These are phyloP conservation scores for Stylophora pistillata DNA, from an alignment of 64 coral and sea anemone species.

Conservation along the genomic window DNA sequence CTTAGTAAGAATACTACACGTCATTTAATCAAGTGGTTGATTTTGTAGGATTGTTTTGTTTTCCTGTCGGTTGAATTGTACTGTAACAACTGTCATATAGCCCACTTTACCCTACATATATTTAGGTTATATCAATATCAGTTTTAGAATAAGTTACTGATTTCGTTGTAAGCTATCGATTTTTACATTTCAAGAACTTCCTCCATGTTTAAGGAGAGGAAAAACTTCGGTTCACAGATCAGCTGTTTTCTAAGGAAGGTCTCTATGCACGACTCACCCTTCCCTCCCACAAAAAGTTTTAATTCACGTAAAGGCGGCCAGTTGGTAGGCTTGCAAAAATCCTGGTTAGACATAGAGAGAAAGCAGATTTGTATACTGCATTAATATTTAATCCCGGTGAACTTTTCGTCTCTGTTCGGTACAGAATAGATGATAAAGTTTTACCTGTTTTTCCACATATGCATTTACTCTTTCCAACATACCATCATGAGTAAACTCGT, in stretches of 20 bases:
- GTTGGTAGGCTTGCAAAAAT: conserved; percentile 40
- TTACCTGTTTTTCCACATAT: conserved; percentile 62
- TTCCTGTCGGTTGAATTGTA: too few species aligned
- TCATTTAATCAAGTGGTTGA: too few species aligned
- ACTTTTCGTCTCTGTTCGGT: not conserved
- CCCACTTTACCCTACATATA: too few species aligned
- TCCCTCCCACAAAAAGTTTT: not conserved
- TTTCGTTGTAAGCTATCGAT: not conserved
- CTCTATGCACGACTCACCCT: conserved; percentile 42
- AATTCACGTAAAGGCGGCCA: conserved; percentile 53
- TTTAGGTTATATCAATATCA: too few species aligned
- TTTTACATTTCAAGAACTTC: not conserved
- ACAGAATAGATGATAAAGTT: not conserved
- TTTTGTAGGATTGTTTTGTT: too few species aligned
- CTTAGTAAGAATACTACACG: too few species aligned
- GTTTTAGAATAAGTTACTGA: too few species aligned
- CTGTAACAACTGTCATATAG: too few species aligned
- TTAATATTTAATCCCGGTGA: not conserved
- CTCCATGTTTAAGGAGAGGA: not conserved
- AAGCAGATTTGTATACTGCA: too few species aligned
- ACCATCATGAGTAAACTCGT: conserved; percentile 62
- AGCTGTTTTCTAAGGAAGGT: conserved; percentile 31
- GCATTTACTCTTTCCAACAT: conserved; percentile 70
- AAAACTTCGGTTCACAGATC: conserved; percentile 28
- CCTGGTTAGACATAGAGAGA: not conserved